Percentiles rank a stretch among this genome's conserved stretches.
These are phyloP conservation scores for Phyllostomus hastatus DNA, from an alignment of 2,113 vertebrate genomes.

Conservation along the genomic window DNA sequence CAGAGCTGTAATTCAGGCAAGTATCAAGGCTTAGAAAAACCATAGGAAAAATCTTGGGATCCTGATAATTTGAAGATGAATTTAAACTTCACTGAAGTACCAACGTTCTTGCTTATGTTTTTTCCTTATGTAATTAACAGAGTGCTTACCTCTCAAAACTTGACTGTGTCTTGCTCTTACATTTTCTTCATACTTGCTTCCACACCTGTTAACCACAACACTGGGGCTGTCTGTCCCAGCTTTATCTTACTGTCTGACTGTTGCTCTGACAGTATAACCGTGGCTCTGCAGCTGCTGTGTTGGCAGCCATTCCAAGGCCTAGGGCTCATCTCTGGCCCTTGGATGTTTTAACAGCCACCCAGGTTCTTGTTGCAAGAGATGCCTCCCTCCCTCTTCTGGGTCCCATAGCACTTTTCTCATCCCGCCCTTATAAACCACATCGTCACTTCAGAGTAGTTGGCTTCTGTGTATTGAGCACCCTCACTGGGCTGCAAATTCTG, in stretches of 20 bases:
- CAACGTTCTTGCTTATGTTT: background rate
- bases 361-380: background rate
- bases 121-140: background rate
- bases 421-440: background rate
- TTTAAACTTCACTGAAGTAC: background rate
- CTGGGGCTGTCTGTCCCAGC: background rate
- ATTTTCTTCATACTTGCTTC: background rate
- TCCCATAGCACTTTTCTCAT: background rate
- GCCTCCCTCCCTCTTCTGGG: background rate
- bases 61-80: background rate
- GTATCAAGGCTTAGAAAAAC: background rate
- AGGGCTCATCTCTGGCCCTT: background rate
- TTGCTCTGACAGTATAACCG: background rate
- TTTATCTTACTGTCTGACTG: slow-evolving; percentile 25
- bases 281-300: slow-evolving; percentile 11
- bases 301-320: background rate
- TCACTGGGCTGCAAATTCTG: background rate
- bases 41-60: background rate
- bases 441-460: background rate
- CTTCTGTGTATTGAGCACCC: background rate
- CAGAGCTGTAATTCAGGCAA: background rate
- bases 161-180: background rate
- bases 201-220: slow-evolving; percentile 50
- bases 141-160: background rate
- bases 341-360: background rate